Base-by-base conservation (phyloP, 2,797 vertebrate genomes). In the Tenualosa ilisha region DNA sequence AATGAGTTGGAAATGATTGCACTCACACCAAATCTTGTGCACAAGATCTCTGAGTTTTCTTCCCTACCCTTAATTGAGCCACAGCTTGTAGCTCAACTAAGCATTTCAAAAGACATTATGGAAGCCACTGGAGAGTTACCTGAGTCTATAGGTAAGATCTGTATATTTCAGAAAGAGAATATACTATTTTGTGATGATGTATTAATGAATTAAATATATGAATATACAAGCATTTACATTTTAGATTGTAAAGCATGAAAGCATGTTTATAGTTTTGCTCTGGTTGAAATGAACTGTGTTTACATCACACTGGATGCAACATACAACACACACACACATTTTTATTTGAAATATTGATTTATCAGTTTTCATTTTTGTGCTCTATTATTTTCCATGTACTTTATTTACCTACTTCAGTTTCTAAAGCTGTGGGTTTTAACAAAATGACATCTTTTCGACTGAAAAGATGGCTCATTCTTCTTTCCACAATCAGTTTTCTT, bases 1-100 rank as follows among this genome's bases (percentile, higher is more conserved):
- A 89, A 93, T 1, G 96, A 98, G 83, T 90, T 98, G 94, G 95
- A 96, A 93, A 93, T 92, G 2, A 95, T 98, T 92, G 95, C 94
- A 81, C 96, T 95, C 75, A 87, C 95, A 84, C 96, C 97, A 0
- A 94, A 93, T 89, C 97, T 97, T 26, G 94, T 93, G 0, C 90
- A 95, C 91, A 91, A 93, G 61, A 93, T 97, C 81, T 91, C 94
- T 6, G 93, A 94, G 86, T 95, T 96, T 90, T 92, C 79, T 84
- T 91, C 95, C 84, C 93, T 98, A 88, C 91, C 91, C 40, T 92
- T 90, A 0, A 86, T 97, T 87, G 93, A 96, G 86, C 92, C 95
- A 87, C 89, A 92, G 82, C 81, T 95, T 88, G 31, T 93, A 90
- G 84, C 85, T 83, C 84, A 86, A 87, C 79, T 94, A 85, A 91